A percentile compares a stretch with the other conserved stretches of the same genome.
Conservation (phyloP, 2,113 vertebrate species). For the Antechinus stuartii region DNA sequence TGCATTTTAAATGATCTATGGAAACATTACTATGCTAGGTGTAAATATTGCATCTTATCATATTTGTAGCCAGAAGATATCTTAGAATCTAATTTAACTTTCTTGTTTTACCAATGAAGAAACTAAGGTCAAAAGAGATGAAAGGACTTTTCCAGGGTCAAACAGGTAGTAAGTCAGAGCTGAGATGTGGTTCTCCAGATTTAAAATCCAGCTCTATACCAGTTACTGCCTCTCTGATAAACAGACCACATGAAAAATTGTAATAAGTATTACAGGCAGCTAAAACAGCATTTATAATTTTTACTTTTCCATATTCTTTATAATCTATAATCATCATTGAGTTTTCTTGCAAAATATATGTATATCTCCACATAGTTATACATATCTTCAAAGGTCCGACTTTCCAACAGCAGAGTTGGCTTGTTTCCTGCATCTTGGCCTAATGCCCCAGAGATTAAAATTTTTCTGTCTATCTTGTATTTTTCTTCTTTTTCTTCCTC, state of each 20-base stretch:
- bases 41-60: background rate
- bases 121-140: background rate
- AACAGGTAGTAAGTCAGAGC: background rate
- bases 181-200: background rate
- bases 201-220: background rate
- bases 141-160: background rate
- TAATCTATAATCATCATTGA: background rate
- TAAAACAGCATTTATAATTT: background rate
- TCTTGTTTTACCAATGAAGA: constrained; percentile 21
- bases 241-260: background rate
- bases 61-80: background rate
- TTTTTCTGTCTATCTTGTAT: background rate
- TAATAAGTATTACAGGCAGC: background rate
- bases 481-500: too few species aligned
- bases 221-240: background rate
- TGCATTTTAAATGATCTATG: background rate
- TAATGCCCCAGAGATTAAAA: background rate
- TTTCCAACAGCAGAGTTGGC: background rate
- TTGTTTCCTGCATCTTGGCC: background rate
- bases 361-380: background rate
- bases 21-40: background rate
- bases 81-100: background rate
- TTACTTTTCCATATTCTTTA: too few species aligned
- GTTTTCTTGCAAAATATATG: background rate
- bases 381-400: background rate